Conservation (phyloP, 2,797 vertebrate species). For the Pseudomugil tenellus region DNA sequence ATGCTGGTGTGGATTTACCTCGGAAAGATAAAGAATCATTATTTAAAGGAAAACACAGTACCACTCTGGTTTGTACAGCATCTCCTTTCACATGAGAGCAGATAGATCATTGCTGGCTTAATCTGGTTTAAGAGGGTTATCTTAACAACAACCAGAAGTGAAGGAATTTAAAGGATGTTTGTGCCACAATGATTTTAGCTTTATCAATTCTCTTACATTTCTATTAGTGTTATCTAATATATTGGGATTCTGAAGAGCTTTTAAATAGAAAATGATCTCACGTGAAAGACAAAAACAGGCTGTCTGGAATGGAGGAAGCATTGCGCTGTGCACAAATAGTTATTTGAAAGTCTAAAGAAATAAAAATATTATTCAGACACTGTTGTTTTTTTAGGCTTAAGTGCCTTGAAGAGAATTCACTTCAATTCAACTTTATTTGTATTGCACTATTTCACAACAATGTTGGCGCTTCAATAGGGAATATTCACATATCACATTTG, state of each 20-base stretch:
- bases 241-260: background rate
- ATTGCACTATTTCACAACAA: no score
- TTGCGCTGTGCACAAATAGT: background rate
- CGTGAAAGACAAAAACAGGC: background rate
- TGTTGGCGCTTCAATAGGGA: no score
- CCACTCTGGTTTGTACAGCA: background rate
- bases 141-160: background rate
- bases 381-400: background rate
- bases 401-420: no score
- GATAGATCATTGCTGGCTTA: background rate
- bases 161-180: background rate
- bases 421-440: no score
- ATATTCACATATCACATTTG: background rate
- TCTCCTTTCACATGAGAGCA: background rate
- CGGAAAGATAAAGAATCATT: conserved; percentile 24
- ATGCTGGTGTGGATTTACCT: conserved; percentile 23
- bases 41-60: conserved; percentile 10
- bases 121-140: background rate
- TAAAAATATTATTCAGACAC: background rate
- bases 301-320: background rate
- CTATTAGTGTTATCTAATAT: background rate
- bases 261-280: background rate
- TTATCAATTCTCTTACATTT: background rate
- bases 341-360: background rate
- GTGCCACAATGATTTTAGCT: background rate